Conservation (phyloP, 2,797 vertebrate species). For the Microcaecilia unicolor region DNA sequence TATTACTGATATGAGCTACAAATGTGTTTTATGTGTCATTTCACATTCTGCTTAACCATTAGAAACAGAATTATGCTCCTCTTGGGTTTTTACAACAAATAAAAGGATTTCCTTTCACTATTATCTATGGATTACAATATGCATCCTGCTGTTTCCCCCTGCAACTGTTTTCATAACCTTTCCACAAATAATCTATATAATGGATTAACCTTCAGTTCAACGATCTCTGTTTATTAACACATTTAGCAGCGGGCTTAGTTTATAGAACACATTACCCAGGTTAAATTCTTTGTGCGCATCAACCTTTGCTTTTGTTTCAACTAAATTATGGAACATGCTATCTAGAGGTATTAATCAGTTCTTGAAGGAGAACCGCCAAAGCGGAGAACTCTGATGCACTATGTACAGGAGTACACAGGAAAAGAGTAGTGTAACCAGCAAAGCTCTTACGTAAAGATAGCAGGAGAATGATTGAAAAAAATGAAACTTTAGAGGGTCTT, state of each 20-base stretch:
- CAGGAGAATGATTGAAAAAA: no score
- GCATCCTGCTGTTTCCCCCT: background rate
- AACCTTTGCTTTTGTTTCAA: constrained; percentile 27
- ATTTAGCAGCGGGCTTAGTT: constrained; percentile 22
- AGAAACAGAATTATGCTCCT: background rate
- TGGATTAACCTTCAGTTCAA: background rate
- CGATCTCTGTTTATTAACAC: constrained; percentile 8
- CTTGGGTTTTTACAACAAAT: background rate
- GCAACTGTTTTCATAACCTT: background rate
- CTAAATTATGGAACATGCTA: no score
- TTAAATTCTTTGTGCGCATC: constrained; percentile 38
- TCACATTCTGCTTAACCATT: no score
- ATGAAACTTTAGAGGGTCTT: no score
- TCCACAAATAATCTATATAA: background rate
- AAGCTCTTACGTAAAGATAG: no score
- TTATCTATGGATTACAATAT: background rate
- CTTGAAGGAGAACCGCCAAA: no score
- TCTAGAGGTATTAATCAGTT: constrained; percentile 49
- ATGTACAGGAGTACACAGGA: no score
- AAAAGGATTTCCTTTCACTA: background rate
- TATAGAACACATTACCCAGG: constrained; percentile 20
- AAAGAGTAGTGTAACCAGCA: no score
- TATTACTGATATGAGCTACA: no score
- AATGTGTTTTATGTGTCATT: no score
- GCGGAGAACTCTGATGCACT: no score